A percentile compares a stretch with the other conserved stretches of the same genome.
Evolutionary conservation across 2,797 vertebrate species (phyloP).

Genomic region (Acipenser oxyrinchus): DNA sequence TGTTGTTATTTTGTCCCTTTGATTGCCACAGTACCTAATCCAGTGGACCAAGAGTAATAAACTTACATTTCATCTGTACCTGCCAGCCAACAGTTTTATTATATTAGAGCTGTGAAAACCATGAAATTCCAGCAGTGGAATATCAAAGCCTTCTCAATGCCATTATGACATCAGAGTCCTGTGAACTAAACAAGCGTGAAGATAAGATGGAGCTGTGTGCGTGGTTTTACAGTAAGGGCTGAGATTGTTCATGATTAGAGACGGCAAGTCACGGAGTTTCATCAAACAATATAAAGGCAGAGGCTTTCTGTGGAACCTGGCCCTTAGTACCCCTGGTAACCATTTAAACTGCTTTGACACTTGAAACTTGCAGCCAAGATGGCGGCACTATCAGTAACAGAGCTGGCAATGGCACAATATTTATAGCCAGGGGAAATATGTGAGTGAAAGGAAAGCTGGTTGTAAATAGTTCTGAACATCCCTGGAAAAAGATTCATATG

Average conservation of each 20-base stretch:
- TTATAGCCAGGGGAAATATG: no score
- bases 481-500: no score
- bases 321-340: conserved; percentile 1
- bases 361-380: conserved; percentile 11
- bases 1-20: conserved; percentile 29
- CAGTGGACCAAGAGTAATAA: conserved; percentile 54
- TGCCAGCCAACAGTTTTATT: conserved; percentile 58
- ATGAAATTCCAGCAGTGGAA: conserved; percentile 60
- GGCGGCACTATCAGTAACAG: not conserved
- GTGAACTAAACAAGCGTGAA: conserved; percentile 71
- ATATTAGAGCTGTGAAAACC: conserved; percentile 50
- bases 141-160: conserved; percentile 54
- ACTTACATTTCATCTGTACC: conserved; percentile 67
- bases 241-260: conserved; percentile 41
- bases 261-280: not conserved
- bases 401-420: not conserved
- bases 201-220: conserved; percentile 41
- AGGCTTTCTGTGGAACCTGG: not conserved
- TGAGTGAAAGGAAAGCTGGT: no score
- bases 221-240: conserved; percentile 53
- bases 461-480: no score
- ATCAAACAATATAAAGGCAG: not conserved
- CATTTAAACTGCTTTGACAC: conserved; percentile 15
- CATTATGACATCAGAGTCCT: conserved; percentile 66
- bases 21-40: conserved; percentile 42